Evolutionary conservation across 2,113 vertebrate species (phyloP).

Genomic region (Calypte anna): DNA sequence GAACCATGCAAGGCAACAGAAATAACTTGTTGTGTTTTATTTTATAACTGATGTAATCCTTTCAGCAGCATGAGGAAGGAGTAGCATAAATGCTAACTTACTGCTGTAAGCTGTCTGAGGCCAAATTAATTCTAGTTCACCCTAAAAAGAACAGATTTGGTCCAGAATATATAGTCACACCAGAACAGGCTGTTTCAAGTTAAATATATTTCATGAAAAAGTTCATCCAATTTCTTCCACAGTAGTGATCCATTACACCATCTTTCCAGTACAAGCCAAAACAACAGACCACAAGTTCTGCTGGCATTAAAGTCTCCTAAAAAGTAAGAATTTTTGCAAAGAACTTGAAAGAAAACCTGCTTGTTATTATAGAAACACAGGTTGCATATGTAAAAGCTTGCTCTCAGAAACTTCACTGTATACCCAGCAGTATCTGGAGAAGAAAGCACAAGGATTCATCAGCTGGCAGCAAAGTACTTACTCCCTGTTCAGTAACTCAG

Average conservation of each 20-base stretch:
- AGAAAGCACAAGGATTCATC: background rate
- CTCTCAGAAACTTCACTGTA: background rate
- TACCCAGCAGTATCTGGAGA: background rate
- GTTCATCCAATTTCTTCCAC: background rate
- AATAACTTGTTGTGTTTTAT: background rate
- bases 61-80: background rate
- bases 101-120: background rate
- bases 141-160: background rate
- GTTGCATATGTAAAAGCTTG: background rate
- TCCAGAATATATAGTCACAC: background rate
- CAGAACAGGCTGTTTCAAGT: conserved; percentile 19
- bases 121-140: conserved; percentile 24
- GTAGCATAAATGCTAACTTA: background rate
- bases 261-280: background rate
- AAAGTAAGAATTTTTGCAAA: background rate
- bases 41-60: background rate
- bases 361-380: background rate
- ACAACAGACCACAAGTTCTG: background rate
- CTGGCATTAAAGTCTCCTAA: background rate
- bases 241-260: background rate
- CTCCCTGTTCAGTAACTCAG: background rate
- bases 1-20: background rate
- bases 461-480: background rate
- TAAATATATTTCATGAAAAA: background rate
- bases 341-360: background rate